Conservation (phyloP, 2,797 vertebrate genomes). For the Novumbra hubbsi region DNA sequence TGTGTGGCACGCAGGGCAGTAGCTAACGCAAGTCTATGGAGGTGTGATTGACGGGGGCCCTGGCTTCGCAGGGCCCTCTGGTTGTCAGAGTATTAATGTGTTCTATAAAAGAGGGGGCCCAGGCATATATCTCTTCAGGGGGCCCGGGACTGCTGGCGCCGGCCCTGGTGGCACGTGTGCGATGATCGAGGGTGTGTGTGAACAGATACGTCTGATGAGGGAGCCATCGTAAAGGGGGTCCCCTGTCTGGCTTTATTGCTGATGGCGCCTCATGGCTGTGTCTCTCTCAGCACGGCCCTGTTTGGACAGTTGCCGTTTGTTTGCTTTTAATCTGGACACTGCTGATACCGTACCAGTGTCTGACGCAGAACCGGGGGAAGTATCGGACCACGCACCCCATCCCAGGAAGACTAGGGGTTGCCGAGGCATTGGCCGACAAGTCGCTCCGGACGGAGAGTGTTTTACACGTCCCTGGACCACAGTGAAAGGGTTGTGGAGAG, state of each 20-base stretch:
- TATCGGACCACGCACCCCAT: too few species aligned
- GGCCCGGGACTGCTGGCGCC: too few species aligned
- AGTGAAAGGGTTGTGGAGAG: neutral
- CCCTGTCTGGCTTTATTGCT: neutral
- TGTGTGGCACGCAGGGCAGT: too few species aligned
- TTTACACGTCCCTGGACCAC: neutral
- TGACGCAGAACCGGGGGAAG: neutral
- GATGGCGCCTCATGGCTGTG: neutral
- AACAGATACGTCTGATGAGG: neutral
- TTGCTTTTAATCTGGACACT: neutral
- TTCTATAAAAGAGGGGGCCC: too few species aligned
- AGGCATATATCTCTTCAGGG: too few species aligned
- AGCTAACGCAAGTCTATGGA: too few species aligned
- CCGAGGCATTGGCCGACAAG: neutral
- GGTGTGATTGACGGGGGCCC: too few species aligned
- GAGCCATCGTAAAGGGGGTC: neutral
- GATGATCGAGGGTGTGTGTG: neutral
- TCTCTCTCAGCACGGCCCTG: neutral
- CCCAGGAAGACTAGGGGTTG: neutral
- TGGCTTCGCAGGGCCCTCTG: too few species aligned
- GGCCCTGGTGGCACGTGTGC: neutral
- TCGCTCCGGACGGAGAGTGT: neutral
- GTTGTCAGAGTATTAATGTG: too few species aligned
- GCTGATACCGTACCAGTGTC: neutral
- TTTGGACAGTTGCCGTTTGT: constrained; percentile 8